Conservation (phyloP, 2,888 invertebrate species). For the Drosophila mimetica region DNA sequence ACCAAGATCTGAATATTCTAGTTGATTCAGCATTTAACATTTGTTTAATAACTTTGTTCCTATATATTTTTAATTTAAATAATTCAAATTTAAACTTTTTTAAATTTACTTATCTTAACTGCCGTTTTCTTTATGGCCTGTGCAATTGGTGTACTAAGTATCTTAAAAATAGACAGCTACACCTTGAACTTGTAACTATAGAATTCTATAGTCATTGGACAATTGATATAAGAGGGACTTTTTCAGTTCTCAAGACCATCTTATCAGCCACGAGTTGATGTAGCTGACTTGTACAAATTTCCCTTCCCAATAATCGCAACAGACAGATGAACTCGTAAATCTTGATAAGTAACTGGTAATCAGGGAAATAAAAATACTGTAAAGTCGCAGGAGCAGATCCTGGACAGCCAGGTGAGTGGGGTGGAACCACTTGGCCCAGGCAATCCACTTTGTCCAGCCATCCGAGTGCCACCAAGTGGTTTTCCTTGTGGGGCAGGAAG, state of each 20-base stretch:
- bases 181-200: neutral
- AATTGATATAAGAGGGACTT: neutral
- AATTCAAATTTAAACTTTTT: too few relatives aligned
- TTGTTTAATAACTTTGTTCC: too few relatives aligned
- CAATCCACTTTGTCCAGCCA: conserved; percentile 27
- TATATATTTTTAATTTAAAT: too few relatives aligned
- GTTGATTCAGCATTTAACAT: too few relatives aligned
- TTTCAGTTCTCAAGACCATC: neutral
- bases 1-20: too few relatives aligned
- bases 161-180: neutral
- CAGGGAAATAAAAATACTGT: conserved; percentile 14
- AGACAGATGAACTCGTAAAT: conserved; percentile 14
- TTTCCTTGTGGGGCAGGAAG: neutral
- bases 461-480: conserved; percentile 21
- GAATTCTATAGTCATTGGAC: too few relatives aligned
- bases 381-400: conserved; percentile 3
- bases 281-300: neutral
- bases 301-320: neutral
- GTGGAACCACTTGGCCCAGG: conserved; percentile 19
- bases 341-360: neutral
- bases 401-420: conserved; percentile 6
- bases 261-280: neutral
- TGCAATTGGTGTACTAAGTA: too few relatives aligned
- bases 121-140: too few relatives aligned
- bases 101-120: too few relatives aligned